These are phyloP conservation scores for Drosophila tani DNA, from an alignment of 1,140 invertebrate species.

Conservation along the genomic window DNA sequence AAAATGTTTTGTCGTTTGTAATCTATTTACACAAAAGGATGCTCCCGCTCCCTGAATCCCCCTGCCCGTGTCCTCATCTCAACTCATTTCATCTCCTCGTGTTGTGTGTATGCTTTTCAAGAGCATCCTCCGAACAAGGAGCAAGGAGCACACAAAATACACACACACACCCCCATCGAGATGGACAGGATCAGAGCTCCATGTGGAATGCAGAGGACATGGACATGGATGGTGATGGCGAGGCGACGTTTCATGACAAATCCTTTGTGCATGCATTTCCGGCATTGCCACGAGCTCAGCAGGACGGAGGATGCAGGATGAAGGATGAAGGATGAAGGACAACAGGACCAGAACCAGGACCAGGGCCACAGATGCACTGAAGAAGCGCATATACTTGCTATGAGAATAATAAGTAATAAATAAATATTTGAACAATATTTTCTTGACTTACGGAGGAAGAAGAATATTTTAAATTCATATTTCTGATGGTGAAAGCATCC, in stretches of 20 bases:
- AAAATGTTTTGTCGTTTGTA: slow-evolving; percentile 83
- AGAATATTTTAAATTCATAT: no score
- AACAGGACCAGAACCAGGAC: slow-evolving; percentile 6
- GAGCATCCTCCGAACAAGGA: slow-evolving; percentile 57
- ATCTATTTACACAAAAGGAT: slow-evolving; percentile 81
- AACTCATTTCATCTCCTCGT: slow-evolving; percentile 11
- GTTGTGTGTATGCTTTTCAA: slow-evolving; percentile 68
- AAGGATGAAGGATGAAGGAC: neutral
- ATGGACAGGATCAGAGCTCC: slow-evolving; percentile 4
- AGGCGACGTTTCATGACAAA: slow-evolving; percentile 64
- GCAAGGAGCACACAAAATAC: slow-evolving; percentile 17
- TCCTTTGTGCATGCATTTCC: slow-evolving; percentile 48
- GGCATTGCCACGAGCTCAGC: slow-evolving; percentile 17
- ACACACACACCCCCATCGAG: slow-evolving; percentile 3
- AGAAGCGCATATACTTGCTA: neutral
- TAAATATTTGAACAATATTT: no score
- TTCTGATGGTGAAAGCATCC: no score
- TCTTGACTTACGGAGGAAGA: no score
- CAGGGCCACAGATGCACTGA: slow-evolving; percentile 7
- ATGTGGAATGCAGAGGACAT: slow-evolving; percentile 2
- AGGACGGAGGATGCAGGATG: neutral
- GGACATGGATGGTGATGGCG: slow-evolving; percentile 22
- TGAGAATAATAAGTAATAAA: no score
- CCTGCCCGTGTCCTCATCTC: neutral
- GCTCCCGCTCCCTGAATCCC: slow-evolving; percentile 12